These are phyloP conservation scores for Ctenochaetus hawaiiensis DNA, from an alignment of 2,797 vertebrate genomes.

Conservation along the genomic window DNA sequence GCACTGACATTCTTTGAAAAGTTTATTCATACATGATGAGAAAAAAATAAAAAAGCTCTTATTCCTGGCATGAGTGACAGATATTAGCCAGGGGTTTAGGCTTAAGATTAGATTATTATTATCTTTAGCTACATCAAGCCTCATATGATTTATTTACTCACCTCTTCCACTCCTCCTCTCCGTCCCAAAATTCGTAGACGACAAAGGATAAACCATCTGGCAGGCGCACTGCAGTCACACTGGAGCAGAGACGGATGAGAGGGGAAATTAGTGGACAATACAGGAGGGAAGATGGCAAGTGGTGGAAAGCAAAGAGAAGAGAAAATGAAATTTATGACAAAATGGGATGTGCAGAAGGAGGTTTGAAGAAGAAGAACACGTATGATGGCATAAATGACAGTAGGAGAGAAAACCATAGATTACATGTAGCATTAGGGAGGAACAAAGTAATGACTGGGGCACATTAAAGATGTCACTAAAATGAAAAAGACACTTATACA, in stretches of 20 bases:
- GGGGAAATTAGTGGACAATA: constrained; percentile 31
- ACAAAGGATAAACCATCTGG: constrained; percentile 94
- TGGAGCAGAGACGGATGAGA: constrained; percentile 63
- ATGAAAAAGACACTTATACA: background rate
- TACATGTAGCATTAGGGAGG: too few relatives aligned
- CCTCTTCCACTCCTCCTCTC: constrained; percentile 96
- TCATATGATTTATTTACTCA: constrained; percentile 65
- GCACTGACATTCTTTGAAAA: background rate
- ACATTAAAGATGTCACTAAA: constrained; percentile 4
- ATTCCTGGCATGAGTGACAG: background rate
- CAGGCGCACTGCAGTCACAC: constrained; percentile 92
- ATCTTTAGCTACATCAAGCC: background rate
- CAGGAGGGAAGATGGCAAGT: constrained; percentile 10
- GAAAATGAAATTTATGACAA: constrained; percentile 7
- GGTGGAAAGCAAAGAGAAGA: background rate
- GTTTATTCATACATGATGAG: background rate
- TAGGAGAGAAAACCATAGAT: background rate
- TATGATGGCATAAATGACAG: background rate
- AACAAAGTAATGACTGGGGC: background rate
- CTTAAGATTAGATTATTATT: constrained; percentile 5
- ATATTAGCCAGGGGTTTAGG: background rate
- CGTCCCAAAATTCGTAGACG: constrained; percentile 98
- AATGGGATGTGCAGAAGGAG: background rate
- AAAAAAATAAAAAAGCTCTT: constrained; percentile 5
- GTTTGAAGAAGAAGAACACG: background rate